Percentiles rank a stretch among this genome's conserved stretches.
Conservation (phyloP, 2,888 invertebrate species). For the Laothoe populi region DNA sequence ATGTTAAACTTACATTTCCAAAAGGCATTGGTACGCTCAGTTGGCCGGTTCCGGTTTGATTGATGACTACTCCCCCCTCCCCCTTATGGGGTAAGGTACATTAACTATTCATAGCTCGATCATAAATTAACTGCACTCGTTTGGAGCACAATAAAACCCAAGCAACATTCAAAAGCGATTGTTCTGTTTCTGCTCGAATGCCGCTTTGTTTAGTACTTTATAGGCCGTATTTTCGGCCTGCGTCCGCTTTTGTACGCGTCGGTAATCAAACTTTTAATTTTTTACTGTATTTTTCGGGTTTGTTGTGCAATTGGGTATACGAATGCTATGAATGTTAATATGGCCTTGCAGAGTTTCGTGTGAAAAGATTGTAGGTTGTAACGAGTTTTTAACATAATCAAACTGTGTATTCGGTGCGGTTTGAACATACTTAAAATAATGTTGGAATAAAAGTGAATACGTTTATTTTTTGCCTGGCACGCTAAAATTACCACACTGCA, state of each 20-base stretch:
- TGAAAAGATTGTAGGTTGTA: not conserved
- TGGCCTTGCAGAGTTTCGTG: not conserved
- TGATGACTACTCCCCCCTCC: constrained; percentile 19
- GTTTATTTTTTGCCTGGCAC: too few species aligned
- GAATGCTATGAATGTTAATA: constrained; percentile 19
- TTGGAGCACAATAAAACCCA: constrained; percentile 29
- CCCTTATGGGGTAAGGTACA: not conserved
- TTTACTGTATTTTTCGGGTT: constrained; percentile 15
- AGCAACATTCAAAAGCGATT: constrained; percentile 28
- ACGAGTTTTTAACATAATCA: constrained; percentile 12
- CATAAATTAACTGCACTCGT: constrained; percentile 36
- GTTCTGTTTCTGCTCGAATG: constrained; percentile 15
- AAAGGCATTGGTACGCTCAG: not conserved
- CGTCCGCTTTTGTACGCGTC: not conserved
- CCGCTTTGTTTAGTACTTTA: constrained; percentile 24
- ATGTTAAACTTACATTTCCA: not conserved
- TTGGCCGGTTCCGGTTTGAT: constrained; percentile 11
- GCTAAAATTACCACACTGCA: too few species aligned
- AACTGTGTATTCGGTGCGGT: not conserved
- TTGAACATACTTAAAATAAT: too few species aligned
- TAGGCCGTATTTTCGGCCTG: not conserved
- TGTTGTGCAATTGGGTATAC: not conserved
- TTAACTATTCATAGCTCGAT: constrained; percentile 32
- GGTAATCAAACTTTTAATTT: constrained; percentile 18
- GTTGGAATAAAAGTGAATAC: too few species aligned